Base-by-base conservation (phyloP, 2,113 vertebrate genomes). In the Enhydra lutris region DNA sequence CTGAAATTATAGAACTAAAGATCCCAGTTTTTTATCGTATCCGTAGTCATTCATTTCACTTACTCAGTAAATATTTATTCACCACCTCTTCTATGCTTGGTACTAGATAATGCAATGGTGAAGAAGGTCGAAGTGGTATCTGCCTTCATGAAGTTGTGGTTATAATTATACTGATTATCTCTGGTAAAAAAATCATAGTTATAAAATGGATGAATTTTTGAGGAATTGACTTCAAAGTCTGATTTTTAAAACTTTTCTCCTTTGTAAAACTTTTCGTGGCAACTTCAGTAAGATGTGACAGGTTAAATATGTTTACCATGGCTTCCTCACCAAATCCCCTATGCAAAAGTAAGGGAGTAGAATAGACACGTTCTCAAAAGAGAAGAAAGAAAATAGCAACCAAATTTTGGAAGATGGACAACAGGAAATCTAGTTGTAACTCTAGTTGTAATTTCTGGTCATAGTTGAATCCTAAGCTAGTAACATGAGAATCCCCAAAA, bases 181-280 rank as follows among this genome's bases (percentile, higher is more conserved):
- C 80, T 81, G 31, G 24, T 52, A 73, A 42, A 81, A 81, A 55
- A 88, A 61, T 74, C 29, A 13, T 50, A 86, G 65, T 92, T 91
- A 93, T 69, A 52, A 79, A 92, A 84, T n/a, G 92, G 87, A 52
- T 90, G 52, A 57, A 29, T 94, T 97, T 94, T 96, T 83, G 20
- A 92, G n/a, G 29, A 61, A 31, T 89, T 74, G 52, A 73, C 45
- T 89, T 94, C 24, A 11, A 55, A 63, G 24, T 65, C 92, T 85
- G 20, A 55, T 73, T 83, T 96, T 89, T 83, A 91, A 74, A 92
- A 89, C 34, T n/a, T 76, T 88, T 67, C 20, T 80, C 6, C 73
- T 83, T 94, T 69, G 14, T 96, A 45, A 96, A 91, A 91, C 31
- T 47, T 63, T 91, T 81, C 80, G 6, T 85, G 63, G 7, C 9